Base-by-base conservation (phyloP, 2,797 vertebrate species). In the Sylvilagus floridanus region DNA sequence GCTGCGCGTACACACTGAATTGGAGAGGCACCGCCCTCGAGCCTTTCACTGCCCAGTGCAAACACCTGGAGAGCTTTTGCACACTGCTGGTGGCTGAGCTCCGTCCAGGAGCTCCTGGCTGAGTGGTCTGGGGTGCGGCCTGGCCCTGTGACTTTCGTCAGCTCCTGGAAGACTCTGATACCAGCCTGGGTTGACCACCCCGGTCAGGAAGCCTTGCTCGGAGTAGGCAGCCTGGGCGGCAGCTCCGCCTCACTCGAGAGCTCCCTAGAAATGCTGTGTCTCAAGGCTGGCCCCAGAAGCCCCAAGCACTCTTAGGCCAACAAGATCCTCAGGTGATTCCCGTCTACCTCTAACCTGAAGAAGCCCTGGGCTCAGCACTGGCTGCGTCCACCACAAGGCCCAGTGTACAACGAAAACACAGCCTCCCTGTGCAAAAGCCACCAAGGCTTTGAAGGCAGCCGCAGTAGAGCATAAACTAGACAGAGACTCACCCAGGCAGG, bases 81-180 rank as follows among this genome's bases (percentile, higher is more conserved):
- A 42, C 17, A 4, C 1, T 7, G 7, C 42, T 8, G 42, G 2
- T 13, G 10, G 52, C 52, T 1, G 6, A n/a, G n/a, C 22, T 21
- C 54, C 37, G 1, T n/a, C 57, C 2, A 8, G 0, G 9, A 26
- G 24, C 17, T 3, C 35, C 57, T 37, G 57, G 37, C 11, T 47
- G 26, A 21, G 42, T 3, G 52, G 22, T 60, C 28, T 22, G 47
- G 28, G 60, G 9, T 6, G 57, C 26, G 24, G 54, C 13, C 60
- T 50, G 16, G 8, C 4, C 17, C 14, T 4, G 54, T 68, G 63
- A 84, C 4, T 26, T 52, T 8, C 19, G 22, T 14, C 65, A 83
- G 19, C 42, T 66, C 47, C 19, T 24, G 65, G 42, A 11, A 13
- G 28, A 65, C 7, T 65, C 63, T 17, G 2, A 16, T 5, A 0